phyloP scores from a whole-genome alignment of 2,888 invertebrate species.

The Petrophora chlorosata region DNA sequence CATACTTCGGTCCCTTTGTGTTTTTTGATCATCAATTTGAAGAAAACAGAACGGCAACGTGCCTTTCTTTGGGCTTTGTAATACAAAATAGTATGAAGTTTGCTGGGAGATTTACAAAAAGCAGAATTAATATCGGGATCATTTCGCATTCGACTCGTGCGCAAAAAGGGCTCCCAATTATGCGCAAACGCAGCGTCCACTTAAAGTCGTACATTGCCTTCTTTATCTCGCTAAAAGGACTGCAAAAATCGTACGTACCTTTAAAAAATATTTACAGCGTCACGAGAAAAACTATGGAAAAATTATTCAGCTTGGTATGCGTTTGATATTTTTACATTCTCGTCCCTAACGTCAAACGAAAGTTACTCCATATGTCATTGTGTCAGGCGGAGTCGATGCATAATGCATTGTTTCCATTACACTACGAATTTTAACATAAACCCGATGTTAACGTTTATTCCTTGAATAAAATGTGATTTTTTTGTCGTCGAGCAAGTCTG shows the following conservation, averaged over 20 bases:
- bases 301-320: conserved; percentile 53
- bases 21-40: conserved; percentile 38
- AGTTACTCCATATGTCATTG: conserved; percentile 78
- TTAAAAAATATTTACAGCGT: conserved; percentile 57
- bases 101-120: conserved; percentile 58
- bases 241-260: conserved; percentile 57
- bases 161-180: conserved; percentile 77
- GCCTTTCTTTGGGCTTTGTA: conserved; percentile 40
- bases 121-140: conserved; percentile 65
- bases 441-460: conserved; percentile 78
- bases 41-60: conserved; percentile 37
- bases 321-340: conserved; percentile 68
- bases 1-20: conserved; percentile 28
- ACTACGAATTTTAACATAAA: conserved; percentile 82
- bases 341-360: conserved; percentile 72
- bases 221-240: conserved; percentile 61
- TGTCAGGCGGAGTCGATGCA: conserved; percentile 72
- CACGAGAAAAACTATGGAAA: conserved; percentile 67
- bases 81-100: conserved; percentile 53
- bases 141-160: conserved; percentile 72
- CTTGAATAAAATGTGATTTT: conserved; percentile 79
- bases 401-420: conserved; percentile 83
- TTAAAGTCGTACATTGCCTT: conserved; percentile 66
- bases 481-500: conserved; percentile 53
- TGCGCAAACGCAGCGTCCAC: conserved; percentile 74